Conservation (phyloP, 2,797 vertebrate species). For the Trematomus bernacchii region DNA sequence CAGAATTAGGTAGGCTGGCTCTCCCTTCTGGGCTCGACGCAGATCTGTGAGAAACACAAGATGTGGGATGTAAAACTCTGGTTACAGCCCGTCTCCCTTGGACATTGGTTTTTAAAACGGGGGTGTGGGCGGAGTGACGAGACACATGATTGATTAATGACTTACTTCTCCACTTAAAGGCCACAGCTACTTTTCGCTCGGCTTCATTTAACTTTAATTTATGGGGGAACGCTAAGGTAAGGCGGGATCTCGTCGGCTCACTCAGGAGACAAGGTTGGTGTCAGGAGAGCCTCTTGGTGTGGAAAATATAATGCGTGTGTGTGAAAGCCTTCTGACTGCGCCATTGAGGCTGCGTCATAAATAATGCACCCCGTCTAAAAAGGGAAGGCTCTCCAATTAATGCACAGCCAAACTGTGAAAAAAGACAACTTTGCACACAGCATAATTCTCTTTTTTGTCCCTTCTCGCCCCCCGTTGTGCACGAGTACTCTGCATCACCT, state of each 20-base stretch:
- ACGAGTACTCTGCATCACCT: constrained; percentile 66
- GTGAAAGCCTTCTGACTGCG: constrained; percentile 46
- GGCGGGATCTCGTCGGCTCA: constrained; percentile 62
- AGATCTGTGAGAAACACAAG: constrained; percentile 57
- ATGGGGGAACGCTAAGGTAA: constrained; percentile 80
- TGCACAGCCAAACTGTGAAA: constrained; percentile 71
- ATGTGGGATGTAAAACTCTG: constrained; percentile 59
- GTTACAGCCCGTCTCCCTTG: constrained; percentile 72
- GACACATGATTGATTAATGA: constrained; percentile 86
- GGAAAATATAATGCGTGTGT: constrained; percentile 40
- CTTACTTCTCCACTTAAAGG: constrained; percentile 80
- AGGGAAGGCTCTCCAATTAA: constrained; percentile 78
- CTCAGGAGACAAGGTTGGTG: constrained; percentile 73
- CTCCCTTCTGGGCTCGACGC: constrained; percentile 68
- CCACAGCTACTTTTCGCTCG: constrained; percentile 69
- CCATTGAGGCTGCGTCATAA: constrained; percentile 75
- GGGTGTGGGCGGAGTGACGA: constrained; percentile 71
- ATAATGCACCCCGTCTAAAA: constrained; percentile 81
- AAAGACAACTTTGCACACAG: constrained; percentile 56
- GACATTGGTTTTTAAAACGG: constrained; percentile 75
- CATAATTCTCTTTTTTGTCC: constrained; percentile 60
- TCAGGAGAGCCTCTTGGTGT: constrained; percentile 71
- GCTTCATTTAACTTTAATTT: constrained; percentile 83
- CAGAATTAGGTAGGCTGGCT: constrained; percentile 74
- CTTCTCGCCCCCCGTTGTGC: constrained; percentile 55